Percentiles rank a stretch among this genome's conserved stretches.
Evolutionary conservation across 2,888 invertebrate species (phyloP).

Genomic region (Sesia apiformis): DNA sequence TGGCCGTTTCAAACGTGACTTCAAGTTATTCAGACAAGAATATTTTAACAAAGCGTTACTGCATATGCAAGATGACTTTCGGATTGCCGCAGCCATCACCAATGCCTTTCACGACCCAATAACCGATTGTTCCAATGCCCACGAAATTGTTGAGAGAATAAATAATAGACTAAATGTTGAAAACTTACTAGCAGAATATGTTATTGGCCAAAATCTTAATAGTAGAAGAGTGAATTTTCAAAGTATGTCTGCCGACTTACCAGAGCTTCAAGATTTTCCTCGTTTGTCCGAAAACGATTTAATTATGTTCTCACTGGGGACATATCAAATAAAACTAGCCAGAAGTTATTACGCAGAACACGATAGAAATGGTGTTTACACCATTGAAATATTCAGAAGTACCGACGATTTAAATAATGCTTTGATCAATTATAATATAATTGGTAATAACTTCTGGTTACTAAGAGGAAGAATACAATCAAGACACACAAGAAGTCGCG

Average conservation of each 20-base stretch:
- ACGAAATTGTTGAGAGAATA: slow-evolving; percentile 1
- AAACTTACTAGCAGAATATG: slow-evolving; percentile 8
- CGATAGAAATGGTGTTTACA: slow-evolving; percentile 4
- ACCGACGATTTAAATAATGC: too few species aligned
- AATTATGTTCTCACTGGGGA: slow-evolving; percentile 7
- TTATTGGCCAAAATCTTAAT: slow-evolving; percentile 6
- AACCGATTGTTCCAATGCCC: slow-evolving; percentile 1
- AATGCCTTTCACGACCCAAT: slow-evolving; percentile 2
- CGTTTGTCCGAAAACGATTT: slow-evolving; percentile 6
- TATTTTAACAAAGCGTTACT: slow-evolving; percentile 3
- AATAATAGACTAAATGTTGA: slow-evolving; percentile 1
- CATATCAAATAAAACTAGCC: slow-evolving; percentile 8
- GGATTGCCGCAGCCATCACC: slow-evolving; percentile 2
- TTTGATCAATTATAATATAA: too few species aligned
- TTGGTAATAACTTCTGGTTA: too few species aligned
- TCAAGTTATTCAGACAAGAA: slow-evolving; percentile 1
- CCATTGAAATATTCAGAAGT: slow-evolving; percentile 1
- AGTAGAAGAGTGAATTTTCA: slow-evolving; percentile 5
- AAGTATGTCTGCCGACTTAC: neutral
- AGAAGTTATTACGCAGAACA: slow-evolving; percentile 7
- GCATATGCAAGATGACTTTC: slow-evolving; percentile 3
- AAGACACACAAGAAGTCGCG: too few species aligned
- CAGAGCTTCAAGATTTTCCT: slow-evolving; percentile 7
- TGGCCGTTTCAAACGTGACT: slow-evolving; percentile 4
- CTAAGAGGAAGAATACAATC: too few species aligned